Evolutionary conservation across 2,113 vertebrate species (phyloP).

Genomic region (Elachura formosa): DNA sequence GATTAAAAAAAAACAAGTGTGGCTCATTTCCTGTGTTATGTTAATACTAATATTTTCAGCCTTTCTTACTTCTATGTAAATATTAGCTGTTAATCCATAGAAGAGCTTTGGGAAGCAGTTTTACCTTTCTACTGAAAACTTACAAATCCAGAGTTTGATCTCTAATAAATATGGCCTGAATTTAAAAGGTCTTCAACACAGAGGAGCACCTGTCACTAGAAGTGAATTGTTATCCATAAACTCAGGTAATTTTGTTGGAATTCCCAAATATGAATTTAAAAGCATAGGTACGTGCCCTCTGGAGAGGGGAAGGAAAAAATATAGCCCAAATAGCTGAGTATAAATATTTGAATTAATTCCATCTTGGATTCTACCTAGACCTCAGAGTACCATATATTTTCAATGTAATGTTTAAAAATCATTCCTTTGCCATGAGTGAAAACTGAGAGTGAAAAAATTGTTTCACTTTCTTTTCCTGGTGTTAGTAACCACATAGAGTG

Average conservation of each 20-base stretch:
- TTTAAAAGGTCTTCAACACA: not conserved
- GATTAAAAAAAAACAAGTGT: not conserved
- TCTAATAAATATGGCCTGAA: not conserved
- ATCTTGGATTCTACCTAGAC: not conserved
- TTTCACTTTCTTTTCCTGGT: not conserved
- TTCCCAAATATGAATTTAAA: not conserved
- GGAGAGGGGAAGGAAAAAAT: not conserved
- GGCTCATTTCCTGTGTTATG: not conserved
- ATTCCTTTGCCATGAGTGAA: not conserved
- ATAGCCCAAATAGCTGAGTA: not conserved
- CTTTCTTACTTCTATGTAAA: not conserved
- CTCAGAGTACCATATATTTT: not conserved
- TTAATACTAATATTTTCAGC: not conserved
- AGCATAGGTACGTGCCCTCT: not conserved
- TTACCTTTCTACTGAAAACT: not conserved
- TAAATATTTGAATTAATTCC: not conserved
- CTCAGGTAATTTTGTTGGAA: not conserved
- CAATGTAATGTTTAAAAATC: not conserved
- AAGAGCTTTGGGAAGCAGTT: not conserved
- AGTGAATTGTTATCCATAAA: not conserved
- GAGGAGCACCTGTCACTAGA: not conserved
- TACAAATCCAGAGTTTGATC: not conserved
- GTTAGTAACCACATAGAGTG: fast-evolving
- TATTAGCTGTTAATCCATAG: not conserved
- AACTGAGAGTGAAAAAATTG: not conserved